These are phyloP conservation scores for Albula glossodonta DNA, from an alignment of 2,113 vertebrate genomes.

Conservation along the genomic window DNA sequence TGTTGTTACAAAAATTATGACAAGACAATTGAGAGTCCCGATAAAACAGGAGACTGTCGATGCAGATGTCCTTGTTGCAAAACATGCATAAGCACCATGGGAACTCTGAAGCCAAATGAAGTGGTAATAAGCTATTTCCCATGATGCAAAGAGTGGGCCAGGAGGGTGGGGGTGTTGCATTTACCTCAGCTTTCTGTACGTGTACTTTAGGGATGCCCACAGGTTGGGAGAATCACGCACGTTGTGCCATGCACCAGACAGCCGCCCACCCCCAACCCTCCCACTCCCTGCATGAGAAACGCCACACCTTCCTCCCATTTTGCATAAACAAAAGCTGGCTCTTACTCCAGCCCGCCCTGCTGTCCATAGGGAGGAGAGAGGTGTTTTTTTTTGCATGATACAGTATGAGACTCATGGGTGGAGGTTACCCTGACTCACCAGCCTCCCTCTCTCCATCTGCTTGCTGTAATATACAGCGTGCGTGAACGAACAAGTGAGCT, in stretches of 20 bases:
- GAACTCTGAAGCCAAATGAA: too few species aligned
- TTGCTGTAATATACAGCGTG: neutral
- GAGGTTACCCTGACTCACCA: neutral
- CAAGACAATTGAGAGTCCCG: too few species aligned
- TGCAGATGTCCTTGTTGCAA: too few species aligned
- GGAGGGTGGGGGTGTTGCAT: neutral
- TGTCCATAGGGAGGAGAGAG: neutral
- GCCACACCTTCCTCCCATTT: neutral
- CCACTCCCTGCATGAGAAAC: neutral
- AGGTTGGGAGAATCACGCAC: too few species aligned
- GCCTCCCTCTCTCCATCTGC: neutral
- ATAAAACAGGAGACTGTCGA: too few species aligned
- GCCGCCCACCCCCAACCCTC: too few species aligned
- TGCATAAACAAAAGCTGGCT: neutral
- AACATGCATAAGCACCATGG: too few species aligned
- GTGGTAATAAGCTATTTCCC: neutral
- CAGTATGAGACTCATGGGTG: neutral
- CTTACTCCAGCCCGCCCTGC: neutral
- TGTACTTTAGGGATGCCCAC: too few species aligned
- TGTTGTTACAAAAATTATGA: too few species aligned
- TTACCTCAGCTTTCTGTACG: too few species aligned
- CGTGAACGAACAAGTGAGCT: neutral
- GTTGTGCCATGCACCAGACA: too few species aligned
- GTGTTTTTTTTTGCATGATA: too few species aligned
- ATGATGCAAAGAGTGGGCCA: neutral